Base-by-base conservation (phyloP, 2,113 vertebrate genomes). In the Paramisgurnus dabryanus region DNA sequence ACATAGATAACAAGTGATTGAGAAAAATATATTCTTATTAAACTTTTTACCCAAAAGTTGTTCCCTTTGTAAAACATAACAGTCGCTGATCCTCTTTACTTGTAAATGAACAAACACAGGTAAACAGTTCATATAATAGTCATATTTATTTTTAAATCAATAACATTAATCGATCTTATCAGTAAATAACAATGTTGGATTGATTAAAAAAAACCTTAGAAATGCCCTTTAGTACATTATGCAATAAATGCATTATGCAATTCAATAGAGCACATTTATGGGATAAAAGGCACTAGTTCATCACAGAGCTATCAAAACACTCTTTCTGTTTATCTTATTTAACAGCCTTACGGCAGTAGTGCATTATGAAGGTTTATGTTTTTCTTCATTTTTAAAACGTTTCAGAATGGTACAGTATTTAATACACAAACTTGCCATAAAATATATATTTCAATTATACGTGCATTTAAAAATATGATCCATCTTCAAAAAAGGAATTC, bases 271-370 rank as follows among this genome's bases (percentile, higher is more conserved):
- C 22, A 22, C 27, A 34, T 34, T 34, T 34, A 3, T 2, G 67
- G 85, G 84, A 87, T 81, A 83, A 86, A 92, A 91, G 91, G 91
- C 91, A 92, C 89, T 49, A 79, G 76, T 86, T 83, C 78, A 47
- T 65, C 84, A 55, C 81, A 84, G 60, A 68, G 80, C 43, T 67
- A 78, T 68, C 27, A 1, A 80, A 67, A 27, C 47, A 50, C 45
- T 55, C 41, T 61, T 76, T 43, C 39, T 2, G 27, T 79, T 43
- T 57, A 67, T 34, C n/a, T 53, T 76, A 10, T 68, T 74, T 75
- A 43, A 76, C 50, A 47, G 57, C 70, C 88, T 83, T 85, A 82
- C 91, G 91, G 93, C 91, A 92, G 91, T 93, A 94, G 93, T 94
- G 94, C 93, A 93, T 92, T 86, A 87, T 88, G 74, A 86, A 79